Evolutionary conservation across 2,888 invertebrate genomes (phyloP), one percentile per base, ranked within the genome.

Genomic region (Cylloceria caligata): DNA sequence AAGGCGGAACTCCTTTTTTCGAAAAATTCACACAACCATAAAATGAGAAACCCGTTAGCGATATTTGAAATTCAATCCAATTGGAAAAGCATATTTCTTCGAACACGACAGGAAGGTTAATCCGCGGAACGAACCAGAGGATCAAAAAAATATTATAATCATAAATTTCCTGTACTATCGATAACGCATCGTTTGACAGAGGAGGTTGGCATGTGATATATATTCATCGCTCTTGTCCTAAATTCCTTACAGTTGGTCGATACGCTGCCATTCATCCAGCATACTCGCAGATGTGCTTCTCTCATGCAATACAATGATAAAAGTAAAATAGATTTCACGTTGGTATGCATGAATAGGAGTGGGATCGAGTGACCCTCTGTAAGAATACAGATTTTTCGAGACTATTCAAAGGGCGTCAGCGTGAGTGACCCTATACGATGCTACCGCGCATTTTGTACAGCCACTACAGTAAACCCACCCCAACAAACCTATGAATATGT

Each of bases 401-500:
- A 72, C 80, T 83, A 84, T 78, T 83, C 81, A 79, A 77, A 86
- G 84, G 74, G 72, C 55, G 64, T 60, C 36, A 55, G 55, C 52
- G 19, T 21, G 55, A 64, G 45, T 47, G 39, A 36, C 42, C 47
- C 74, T 45, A 39, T 69, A 47, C 13, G 62, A 30, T 21, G 16
- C 45, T 16, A 24, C 49, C 52, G 49, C 39, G 36, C 24, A 24
- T 45, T 60, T 19, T 62, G 49, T 45, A 69, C 7, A 52, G 36
- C 34, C n/a, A 21, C 45, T 69, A 55, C 45, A 47, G 64, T 57
- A 60, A 45, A 84, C 76, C 78, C 77, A 83, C 82, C 80, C 83
- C 83, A 49, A 69, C 76, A 83, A 80, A 62, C 85, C 87, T 87
- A 89, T 89, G 88, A 89, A 89, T 89, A 89, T 86, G 84, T 88